Evolutionary conservation across 2,113 vertebrate species (phyloP).

Genomic region (Aviceda subcristata): DNA sequence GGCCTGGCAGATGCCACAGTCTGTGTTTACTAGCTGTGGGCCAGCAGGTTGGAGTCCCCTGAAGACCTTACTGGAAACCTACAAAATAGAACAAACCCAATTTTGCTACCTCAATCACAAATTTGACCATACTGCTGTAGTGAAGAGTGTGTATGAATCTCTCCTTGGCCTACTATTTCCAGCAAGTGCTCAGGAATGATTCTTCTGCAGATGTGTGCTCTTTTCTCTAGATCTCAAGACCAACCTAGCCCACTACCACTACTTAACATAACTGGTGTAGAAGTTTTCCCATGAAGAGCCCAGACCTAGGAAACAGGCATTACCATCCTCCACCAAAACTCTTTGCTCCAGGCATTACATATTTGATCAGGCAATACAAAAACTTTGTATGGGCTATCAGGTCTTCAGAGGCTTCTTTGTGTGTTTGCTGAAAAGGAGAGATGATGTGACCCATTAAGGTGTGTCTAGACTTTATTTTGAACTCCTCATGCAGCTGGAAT

Average conservation of each 20-base stretch:
- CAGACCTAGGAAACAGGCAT: not conserved
- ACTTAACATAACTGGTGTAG: not conserved
- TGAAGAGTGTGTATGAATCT: not conserved
- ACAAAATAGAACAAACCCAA: not conserved
- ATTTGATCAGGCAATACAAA: not conserved
- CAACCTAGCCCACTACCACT: not conserved
- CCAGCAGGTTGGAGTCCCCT: not conserved
- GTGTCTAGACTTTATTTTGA: not conserved
- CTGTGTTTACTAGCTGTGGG: not conserved
- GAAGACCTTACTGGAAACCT: not conserved
- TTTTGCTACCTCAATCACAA: not conserved
- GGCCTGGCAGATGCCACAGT: not conserved
- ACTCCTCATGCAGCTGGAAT: not conserved
- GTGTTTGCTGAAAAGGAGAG: not conserved
- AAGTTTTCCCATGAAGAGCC: not conserved
- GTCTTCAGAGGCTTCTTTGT: not conserved
- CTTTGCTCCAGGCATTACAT: not conserved
- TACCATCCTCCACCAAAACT: not conserved
- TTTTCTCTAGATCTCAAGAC: not conserved
- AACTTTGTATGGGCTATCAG: not conserved
- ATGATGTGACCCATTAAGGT: not conserved
- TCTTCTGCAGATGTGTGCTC: not conserved
- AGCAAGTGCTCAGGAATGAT: not conserved
- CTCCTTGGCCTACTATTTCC: not conserved
- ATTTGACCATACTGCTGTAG: not conserved